Conservation (phyloP, 2,888 invertebrate genomes). For the Chymomyza procnemis region DNA sequence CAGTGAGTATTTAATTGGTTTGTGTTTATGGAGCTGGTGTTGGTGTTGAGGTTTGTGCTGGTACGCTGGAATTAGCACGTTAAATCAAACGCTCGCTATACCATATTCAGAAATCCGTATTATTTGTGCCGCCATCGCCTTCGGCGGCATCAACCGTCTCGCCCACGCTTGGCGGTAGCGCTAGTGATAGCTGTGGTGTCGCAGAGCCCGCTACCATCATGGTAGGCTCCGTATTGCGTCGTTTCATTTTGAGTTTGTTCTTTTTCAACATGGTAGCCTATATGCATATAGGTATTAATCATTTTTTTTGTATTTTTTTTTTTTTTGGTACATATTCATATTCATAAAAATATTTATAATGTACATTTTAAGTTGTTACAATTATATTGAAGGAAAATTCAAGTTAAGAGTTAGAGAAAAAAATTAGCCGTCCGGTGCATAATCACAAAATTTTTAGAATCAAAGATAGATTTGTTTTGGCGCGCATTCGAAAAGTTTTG, state of each 20-base stretch:
- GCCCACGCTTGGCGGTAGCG: conserved; percentile 75
- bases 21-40: conserved; percentile 23
- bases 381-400: not conserved
- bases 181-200: conserved; percentile 78
- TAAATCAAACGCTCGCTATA: conserved; percentile 86
- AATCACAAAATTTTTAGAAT: conserved; percentile 6
- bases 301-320: conserved; percentile 11
- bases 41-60: conserved; percentile 17
- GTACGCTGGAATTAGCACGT: conserved; percentile 76
- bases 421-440: conserved; percentile 75
- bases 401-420: conserved; percentile 12
- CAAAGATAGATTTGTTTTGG: not conserved
- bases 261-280: conserved; percentile 99
- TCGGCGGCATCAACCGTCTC: conserved; percentile 73
- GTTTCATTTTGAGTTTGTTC: conserved; percentile 96
- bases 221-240: conserved; percentile 94
- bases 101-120: conserved; percentile 85
- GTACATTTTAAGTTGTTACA: not conserved
- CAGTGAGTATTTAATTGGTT: conserved; percentile 1
- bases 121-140: conserved; percentile 77
- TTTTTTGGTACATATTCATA: not conserved
- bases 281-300: conserved; percentile 14
- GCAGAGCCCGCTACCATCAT: conserved; percentile 81
- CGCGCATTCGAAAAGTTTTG: conserved; percentile 25
- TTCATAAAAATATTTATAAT: not conserved